Percentiles rank a stretch among this genome's conserved stretches.
Evolutionary conservation across 1,140 invertebrate species (phyloP).

Genomic region (Drosophila repletoides): DNA sequence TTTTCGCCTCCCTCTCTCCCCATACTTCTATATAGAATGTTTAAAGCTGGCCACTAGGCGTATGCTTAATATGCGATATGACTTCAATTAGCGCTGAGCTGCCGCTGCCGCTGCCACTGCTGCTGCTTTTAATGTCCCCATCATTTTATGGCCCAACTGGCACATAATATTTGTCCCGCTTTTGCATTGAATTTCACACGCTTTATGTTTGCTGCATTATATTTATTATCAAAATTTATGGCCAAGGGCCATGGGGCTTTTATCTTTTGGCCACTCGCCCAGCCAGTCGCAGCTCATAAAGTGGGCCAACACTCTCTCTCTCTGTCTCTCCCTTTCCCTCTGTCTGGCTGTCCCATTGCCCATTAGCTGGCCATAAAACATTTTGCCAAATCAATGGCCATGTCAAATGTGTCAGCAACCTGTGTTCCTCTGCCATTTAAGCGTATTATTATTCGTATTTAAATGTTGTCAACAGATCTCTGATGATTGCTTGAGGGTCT

Average conservation of each 20-base stretch:
- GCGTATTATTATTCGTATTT: constrained; percentile 70
- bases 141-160: constrained; percentile 34
- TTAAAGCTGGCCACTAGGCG: constrained; percentile 37
- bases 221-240: constrained; percentile 26
- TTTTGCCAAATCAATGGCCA: constrained; percentile 48
- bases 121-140: constrained; percentile 41
- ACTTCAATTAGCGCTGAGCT: constrained; percentile 48
- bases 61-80: constrained; percentile 48
- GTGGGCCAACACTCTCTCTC: not conserved
- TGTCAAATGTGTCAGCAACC: constrained; percentile 64
- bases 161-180: constrained; percentile 29
- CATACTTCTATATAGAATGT: constrained; percentile 8
- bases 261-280: constrained; percentile 41
- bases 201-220: constrained; percentile 32
- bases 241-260: constrained; percentile 37
- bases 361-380: constrained; percentile 47
- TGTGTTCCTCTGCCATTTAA: constrained; percentile 70
- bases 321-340: not conserved
- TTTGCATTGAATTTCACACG: constrained; percentile 38
- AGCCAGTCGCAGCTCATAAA: constrained; percentile 40
- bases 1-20: not conserved
- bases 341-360: constrained; percentile 36
- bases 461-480: constrained; percentile 40
- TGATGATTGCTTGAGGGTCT: not conserved
- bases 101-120: constrained; percentile 8